Percentiles rank a stretch among this genome's conserved stretches.
Evolutionary conservation across 2,888 invertebrate species (phyloP).

Genomic region (Thysanoteuthis rhombus): DNA sequence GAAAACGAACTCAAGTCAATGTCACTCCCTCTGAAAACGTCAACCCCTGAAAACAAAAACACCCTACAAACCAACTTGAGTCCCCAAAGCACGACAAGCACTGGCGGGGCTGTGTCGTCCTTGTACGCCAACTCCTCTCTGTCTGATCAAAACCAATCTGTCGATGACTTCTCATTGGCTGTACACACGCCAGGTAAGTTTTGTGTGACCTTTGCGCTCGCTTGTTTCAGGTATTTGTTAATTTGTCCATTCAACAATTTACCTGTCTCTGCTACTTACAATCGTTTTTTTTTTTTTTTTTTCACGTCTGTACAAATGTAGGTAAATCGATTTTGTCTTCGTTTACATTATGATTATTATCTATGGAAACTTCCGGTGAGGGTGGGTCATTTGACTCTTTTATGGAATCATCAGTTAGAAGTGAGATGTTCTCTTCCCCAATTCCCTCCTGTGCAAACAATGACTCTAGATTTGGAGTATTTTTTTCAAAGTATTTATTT

Average conservation of each 20-base stretch:
- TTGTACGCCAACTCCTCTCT: constrained; percentile 33
- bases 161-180: constrained; percentile 61
- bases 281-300: not conserved
- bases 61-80: constrained; percentile 46
- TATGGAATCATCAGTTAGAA: no score
- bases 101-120: constrained; percentile 38
- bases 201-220: constrained; percentile 15
- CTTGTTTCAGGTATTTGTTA: not conserved
- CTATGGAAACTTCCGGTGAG: no score
- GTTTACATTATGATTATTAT: no score
- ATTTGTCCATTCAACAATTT: not conserved
- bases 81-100: constrained; percentile 41
- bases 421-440: no score
- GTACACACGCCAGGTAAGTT: constrained; percentile 55
- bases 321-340: not conserved
- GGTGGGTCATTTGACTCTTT: no score
- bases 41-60: constrained; percentile 38
- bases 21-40: constrained; percentile 15
- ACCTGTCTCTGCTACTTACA: not conserved
- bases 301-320: not conserved
- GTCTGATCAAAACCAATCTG: constrained; percentile 52
- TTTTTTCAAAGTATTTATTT: no score
- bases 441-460: no score
- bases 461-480: no score
- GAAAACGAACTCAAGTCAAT: constrained; percentile 34